Conservation (phyloP, 1,140 invertebrate species). For the Saccostrea glomerata region DNA sequence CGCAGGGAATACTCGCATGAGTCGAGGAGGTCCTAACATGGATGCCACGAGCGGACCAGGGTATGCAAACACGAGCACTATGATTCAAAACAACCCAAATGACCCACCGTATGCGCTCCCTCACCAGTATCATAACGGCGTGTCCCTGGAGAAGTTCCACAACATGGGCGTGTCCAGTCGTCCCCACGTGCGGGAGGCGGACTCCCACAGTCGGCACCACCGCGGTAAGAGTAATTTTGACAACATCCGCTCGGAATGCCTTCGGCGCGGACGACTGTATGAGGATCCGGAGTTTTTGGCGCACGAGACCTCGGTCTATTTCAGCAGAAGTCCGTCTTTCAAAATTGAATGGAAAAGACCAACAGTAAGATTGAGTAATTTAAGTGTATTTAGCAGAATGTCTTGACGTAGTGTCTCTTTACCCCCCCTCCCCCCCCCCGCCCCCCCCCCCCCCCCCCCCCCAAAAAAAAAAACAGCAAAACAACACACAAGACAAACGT, state of each 20-base stretch:
- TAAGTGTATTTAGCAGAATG: too few species aligned
- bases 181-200: conserved; percentile 41
- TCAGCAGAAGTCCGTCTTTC: conserved; percentile 80
- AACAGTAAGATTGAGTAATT: conserved; percentile 69
- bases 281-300: conserved; percentile 86
- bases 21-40: conserved; percentile 27
- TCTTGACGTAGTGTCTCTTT: too few species aligned
- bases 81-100: conserved; percentile 39
- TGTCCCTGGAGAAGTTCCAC: conserved; percentile 41
- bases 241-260: conserved; percentile 62
- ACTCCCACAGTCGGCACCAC: conserved; percentile 54
- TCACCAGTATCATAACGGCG: conserved; percentile 41
- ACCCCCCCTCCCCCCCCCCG: too few species aligned
- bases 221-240: conserved; percentile 64
- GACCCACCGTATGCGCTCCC: conserved; percentile 46
- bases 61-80: conserved; percentile 42
- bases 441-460: too few species aligned
- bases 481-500: too few species aligned
- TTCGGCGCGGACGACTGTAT: conserved; percentile 83
- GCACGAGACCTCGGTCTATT: conserved; percentile 82
- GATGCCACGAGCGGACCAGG: background rate
- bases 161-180: conserved; percentile 39
- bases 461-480: too few species aligned
- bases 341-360: conserved; percentile 80
- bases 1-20: conserved; percentile 16